Evolutionary conservation across 2,113 vertebrate species (phyloP).

Genomic region (Pterocles burchelli): DNA sequence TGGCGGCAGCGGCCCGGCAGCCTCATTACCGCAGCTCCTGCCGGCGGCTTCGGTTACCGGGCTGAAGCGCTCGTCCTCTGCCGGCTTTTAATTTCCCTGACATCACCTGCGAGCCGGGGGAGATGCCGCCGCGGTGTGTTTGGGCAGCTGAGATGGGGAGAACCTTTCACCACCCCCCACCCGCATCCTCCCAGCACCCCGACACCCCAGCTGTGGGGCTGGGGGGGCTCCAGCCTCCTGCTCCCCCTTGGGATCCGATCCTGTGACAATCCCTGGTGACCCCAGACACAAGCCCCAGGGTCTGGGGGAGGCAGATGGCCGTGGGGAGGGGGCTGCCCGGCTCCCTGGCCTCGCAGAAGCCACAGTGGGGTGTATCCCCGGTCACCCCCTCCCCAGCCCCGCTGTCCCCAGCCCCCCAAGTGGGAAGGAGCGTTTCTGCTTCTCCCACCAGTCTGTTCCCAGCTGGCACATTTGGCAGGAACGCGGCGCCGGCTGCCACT

Average conservation of each 20-base stretch:
- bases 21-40: constrained; percentile 36
- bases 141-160: neutral
- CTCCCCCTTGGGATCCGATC: neutral
- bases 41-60: constrained; percentile 23
- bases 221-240: neutral
- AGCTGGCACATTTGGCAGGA: constrained; percentile 52
- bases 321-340: neutral
- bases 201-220: neutral
- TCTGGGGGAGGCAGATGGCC: neutral
- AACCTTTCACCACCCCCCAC: neutral
- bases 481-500: constrained; percentile 32
- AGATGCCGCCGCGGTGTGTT: neutral
- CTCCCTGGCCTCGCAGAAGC: neutral
- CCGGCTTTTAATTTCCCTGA: constrained; percentile 35
- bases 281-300: fast-evolving
- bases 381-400: neutral
- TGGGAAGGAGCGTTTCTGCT: neutral
- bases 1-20: neutral
- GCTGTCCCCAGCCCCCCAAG: neutral
- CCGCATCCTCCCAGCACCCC: neutral
- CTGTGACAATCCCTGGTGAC: fast-evolving
- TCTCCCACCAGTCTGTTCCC: constrained; percentile 20
- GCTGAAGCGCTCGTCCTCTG: constrained; percentile 1
- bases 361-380: neutral
- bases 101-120: neutral